Base-by-base conservation (phyloP, 2,113 vertebrate species). In the Cnemophilus loriae region DNA sequence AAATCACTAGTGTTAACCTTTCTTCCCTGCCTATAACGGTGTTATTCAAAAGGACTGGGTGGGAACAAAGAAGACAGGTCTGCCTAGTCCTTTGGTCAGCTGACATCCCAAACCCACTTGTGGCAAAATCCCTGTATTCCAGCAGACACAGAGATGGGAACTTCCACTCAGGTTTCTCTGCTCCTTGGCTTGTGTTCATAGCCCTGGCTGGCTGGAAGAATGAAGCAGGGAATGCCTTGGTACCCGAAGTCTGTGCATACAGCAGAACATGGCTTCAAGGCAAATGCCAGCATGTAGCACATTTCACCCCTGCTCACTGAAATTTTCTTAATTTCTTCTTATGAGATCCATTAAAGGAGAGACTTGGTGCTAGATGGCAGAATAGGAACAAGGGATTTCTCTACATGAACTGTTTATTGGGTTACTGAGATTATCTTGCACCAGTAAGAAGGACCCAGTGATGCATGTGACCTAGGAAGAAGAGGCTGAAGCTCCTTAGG, bases 21-120 rank as follows among this genome's bases (percentile, higher is more conserved):
- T 55, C 22, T 71, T 76, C 11, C 6, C 7, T 32, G 2, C 11
- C 20, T 6, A 1, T 68, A 65, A 3, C 0, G 0, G 11, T 53
- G 10, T 49, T 83, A 69, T 39, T 80, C 46, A 50, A 65, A 88
- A 83, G 6, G 13, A 47, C 13, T 47, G 7, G 3, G 5, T 16
- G 9, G 6, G 6, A 11, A 90, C 21, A 41, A 84, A 57, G 37
- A 60, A 13, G 17, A 79, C 19, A 27, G 2, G 5, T 73, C 22
- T 73, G 4, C 6, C 37, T 41, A 17, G 21, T 39, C 22, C 16
- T 70, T 77, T 59, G 42, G 26, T 44, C 22, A 63, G 7, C 7
- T 84, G 56, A 19, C 24, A 63, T 56, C 30, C 6, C 20, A 61
- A 89, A 74, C 2, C 4, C 10, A 37, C 6, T 16, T 67, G 16